Percentiles rank a stretch among this genome's conserved stretches.
phyloP scores from a whole-genome alignment of 1,140 invertebrate species.

The Aphelinus certus region DNA sequence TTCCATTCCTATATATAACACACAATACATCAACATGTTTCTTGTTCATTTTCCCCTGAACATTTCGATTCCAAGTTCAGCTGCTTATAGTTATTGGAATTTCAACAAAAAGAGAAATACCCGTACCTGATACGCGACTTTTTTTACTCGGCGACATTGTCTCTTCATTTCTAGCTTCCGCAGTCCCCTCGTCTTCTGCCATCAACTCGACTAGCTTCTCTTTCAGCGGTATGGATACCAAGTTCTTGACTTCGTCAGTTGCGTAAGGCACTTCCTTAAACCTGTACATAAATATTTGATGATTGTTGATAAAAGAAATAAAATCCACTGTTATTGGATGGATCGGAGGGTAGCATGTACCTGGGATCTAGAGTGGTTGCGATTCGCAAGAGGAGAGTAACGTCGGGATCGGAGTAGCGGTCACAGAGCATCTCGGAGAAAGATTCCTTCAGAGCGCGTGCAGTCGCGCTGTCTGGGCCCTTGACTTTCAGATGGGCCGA shows the following conservation, averaged over 20 bases:
- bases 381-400: slow-evolving; percentile 63
- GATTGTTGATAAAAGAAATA: slow-evolving; percentile 7
- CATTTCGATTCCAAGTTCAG: no score
- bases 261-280: slow-evolving; percentile 66
- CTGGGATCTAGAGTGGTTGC: slow-evolving; percentile 68
- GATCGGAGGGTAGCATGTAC: slow-evolving; percentile 37
- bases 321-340: background rate
- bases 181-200: slow-evolving; percentile 48
- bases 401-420: slow-evolving; percentile 60
- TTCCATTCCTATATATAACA: slow-evolving; percentile 60
- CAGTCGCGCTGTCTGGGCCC: slow-evolving; percentile 59
- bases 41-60: no score
- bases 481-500: slow-evolving; percentile 66
- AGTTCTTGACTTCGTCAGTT: slow-evolving; percentile 62
- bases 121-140: slow-evolving; percentile 58
- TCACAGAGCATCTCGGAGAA: slow-evolving; percentile 63
- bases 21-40: slow-evolving; percentile 24
- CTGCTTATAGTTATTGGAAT: background rate
- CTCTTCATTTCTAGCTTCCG: slow-evolving; percentile 43
- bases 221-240: slow-evolving; percentile 60
- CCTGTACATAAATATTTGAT: slow-evolving; percentile 40
- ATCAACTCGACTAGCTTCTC: slow-evolving; percentile 62
- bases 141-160: slow-evolving; percentile 54
- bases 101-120: no score
- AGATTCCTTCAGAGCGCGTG: slow-evolving; percentile 59